Evolutionary conservation across 2,888 invertebrate species (phyloP), one percentile per base, ranked within the genome.

Genomic region (Cerastoderma edule): DNA sequence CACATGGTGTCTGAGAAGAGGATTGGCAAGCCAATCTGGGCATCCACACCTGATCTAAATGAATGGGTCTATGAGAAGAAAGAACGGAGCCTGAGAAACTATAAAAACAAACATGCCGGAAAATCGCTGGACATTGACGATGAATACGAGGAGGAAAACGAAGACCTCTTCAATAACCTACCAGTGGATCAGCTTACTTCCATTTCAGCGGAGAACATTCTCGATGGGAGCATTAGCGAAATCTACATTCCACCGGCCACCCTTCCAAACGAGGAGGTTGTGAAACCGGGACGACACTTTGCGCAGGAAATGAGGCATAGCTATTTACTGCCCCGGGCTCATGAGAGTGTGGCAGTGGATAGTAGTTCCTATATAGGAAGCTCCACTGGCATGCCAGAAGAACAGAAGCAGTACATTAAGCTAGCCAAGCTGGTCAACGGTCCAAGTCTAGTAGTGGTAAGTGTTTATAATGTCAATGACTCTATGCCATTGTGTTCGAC

Each of bases 371-470:
- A 75, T 6, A 50, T 70, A 5, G 75, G 70, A 4, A 76, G 75
- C 44, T 73, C 67, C 1, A 48, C 27, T 1, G 53, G 71, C 0
- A 33, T 76, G 39, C 70, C 75, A 53, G 77, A 80, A 3, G 85
- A 85, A 30, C 72, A 84, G n/a, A 56, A 87, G 54, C 87, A 87
- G 50, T 87, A 85, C 53, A 72, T 80, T 50, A 87, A 87, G 66
- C 75, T 89, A n/a, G 82, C 83, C 19, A 78, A 78, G 48, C 80
- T 89, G 5, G 82, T 88, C 30, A 89, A 88, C 70, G 86, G 86
- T 68, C 87, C 89, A 2, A 76, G 80, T 24, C 80, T 74, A 22
- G 73, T 83, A 53, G 83, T 77, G 85, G 89, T 89, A 66, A 83
- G 83, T 57, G n/a, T n/a, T n/a, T n/a, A n/a, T n/a, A n/a, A n/a